These are phyloP conservation scores for Nibea coibor DNA, from an alignment of 2,113 vertebrate genomes.

Conservation along the genomic window DNA sequence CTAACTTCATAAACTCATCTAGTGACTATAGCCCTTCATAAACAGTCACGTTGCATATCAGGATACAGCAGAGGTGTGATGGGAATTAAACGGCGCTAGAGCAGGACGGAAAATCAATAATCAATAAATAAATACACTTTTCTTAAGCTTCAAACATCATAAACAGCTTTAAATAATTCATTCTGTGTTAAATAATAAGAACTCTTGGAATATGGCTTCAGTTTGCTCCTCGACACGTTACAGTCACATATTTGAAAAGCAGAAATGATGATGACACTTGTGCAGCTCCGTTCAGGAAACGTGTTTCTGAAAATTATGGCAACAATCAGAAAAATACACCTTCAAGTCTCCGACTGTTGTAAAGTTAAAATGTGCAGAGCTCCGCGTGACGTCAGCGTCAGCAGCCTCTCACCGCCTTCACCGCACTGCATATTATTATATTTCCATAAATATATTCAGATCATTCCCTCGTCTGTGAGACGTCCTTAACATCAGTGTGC, in stretches of 20 bases:
- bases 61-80: neutral
- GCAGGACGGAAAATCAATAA: neutral
- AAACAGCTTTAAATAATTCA: slow-evolving; percentile 11
- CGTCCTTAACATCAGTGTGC: too few species aligned
- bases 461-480: too few species aligned
- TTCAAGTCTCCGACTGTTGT: neutral
- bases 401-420: neutral
- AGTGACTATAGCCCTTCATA: slow-evolving; percentile 60
- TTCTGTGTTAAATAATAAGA: neutral
- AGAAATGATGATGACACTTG: too few species aligned
- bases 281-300: neutral
- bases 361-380: neutral
- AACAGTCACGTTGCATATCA: slow-evolving; percentile 52
- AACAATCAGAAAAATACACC: neutral
- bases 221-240: neutral
- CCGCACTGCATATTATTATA: too few species aligned
- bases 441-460: too few species aligned
- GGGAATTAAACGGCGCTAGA: neutral
- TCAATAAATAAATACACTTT: neutral
- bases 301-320: slow-evolving; percentile 23
- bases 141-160: slow-evolving; percentile 1
- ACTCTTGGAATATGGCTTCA: slow-evolving; percentile 34
- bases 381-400: neutral
- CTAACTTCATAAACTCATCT: slow-evolving; percentile 13
- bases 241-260: neutral